Conservation (phyloP, 2,113 vertebrate species). For the Taxidea taxus region DNA sequence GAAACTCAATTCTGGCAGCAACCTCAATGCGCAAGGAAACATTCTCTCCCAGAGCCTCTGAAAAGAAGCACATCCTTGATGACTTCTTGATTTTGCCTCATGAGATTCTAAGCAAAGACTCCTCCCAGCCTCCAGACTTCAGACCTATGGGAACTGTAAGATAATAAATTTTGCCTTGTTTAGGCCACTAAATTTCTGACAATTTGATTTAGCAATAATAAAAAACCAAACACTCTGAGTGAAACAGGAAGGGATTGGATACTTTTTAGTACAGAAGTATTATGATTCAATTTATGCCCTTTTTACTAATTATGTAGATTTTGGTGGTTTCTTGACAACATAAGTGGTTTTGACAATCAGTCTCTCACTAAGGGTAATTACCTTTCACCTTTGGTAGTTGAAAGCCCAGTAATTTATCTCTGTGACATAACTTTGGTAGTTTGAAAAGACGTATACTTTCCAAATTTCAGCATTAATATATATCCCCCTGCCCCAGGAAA, state of each 20-base stretch:
- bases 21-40: background rate
- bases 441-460: conserved; percentile 66
- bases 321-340: conserved; percentile 76
- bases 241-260: background rate
- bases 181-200: background rate
- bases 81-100: background rate
- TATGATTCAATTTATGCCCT: conserved; percentile 36
- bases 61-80: background rate
- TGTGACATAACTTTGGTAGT: conserved; percentile 62
- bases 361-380: conserved; percentile 74
- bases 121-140: background rate
- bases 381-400: conserved; percentile 72
- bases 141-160: background rate
- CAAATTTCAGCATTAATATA: conserved; percentile 63
- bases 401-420: conserved; percentile 71
- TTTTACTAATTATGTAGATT: conserved; percentile 80
- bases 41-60: background rate
- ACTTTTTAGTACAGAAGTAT: background rate
- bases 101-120: background rate
- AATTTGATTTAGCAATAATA: background rate
- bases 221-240: background rate
- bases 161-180: background rate
- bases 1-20: background rate
- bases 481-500: conserved; percentile 57
- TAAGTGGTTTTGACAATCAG: conserved; percentile 77